Evolutionary conservation across 2,113 vertebrate species (phyloP), one percentile per base, ranked within the genome.

Genomic region (Prolemur simus): DNA sequence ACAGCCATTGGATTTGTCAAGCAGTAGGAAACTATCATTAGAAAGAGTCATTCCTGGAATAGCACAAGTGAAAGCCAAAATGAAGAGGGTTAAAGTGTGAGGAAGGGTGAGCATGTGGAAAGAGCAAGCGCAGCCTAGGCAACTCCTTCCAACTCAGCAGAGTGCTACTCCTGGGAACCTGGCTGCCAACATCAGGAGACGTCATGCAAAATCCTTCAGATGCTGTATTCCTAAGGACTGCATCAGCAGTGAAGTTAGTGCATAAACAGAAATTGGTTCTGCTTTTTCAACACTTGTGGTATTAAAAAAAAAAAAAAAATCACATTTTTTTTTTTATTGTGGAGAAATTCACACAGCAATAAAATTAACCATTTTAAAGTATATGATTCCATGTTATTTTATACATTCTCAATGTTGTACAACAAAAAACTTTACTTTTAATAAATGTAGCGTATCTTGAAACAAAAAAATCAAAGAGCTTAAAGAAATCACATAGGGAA

Each of bases 231-330:
- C 52, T 14, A 77, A 84, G 58, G 34, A 58, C 25, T 1, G 21
- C n/a, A 13, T 29, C 29, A 69, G 39, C 2, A 34, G 2, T 76
- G 15, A 29, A 8, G 3, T 37, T 34, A 23, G 1, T 49, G 10
- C 8, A 23, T 21, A 88, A 47, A 8, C 1, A 47, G 18, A 64
- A 47, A 42, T 15, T 29, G 21, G 20, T n/a, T 69, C 27, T 93
- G 9, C 17, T 47, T 60, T 81, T 8, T 49, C 29, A 69, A 47
- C 2, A 1, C 0, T 9, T 34, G 10, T 12, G 0, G 1, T 34
- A 8, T 76, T 32, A 60, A 95, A 66, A 95, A 4, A 21, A 80
- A n/a, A 60, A 95, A 66, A 95, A 3, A 25, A 17, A 11, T 32
- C 17, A 23, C 6, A 2, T 52, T 90, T 73, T 83, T 90, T 73